Evolutionary conservation across 2,113 vertebrate species (phyloP).

Genomic region (Delphinus delphis): DNA sequence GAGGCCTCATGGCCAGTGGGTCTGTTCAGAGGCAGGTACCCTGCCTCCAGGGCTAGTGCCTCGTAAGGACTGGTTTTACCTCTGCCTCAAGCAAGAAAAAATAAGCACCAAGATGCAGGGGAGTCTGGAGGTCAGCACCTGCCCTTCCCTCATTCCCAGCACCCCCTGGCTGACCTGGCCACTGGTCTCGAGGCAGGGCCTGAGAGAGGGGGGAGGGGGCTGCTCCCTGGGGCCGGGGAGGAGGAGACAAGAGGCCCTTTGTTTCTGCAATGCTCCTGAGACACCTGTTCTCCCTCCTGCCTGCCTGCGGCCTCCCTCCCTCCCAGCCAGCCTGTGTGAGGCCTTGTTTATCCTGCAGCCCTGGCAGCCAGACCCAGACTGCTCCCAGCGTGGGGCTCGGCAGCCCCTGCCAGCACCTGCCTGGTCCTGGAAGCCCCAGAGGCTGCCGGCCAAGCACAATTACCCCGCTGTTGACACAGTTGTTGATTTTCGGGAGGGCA

Average conservation of each 20-base stretch:
- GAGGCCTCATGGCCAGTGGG: neutral
- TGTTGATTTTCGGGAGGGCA: slow-evolving; percentile 39
- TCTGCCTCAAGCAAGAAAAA: neutral
- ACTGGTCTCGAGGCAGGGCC: slow-evolving; percentile 12
- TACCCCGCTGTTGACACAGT: slow-evolving; percentile 59
- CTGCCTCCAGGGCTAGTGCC: neutral
- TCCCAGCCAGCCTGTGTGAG: neutral
- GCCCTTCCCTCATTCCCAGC: accelerated
- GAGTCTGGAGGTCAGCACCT: neutral
- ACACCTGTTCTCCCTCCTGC: slow-evolving; percentile 79
- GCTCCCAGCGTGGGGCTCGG: slow-evolving; percentile 61
- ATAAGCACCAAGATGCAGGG: neutral
- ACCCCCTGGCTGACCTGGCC: slow-evolving; percentile 55
- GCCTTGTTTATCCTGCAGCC: slow-evolving; percentile 53
- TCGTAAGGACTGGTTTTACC: neutral
- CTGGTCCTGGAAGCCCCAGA: neutral
- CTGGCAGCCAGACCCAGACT: slow-evolving; percentile 36
- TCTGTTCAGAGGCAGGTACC: neutral
- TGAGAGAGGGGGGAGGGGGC: neutral
- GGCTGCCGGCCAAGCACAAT: slow-evolving; percentile 63
- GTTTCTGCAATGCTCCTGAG: slow-evolving; percentile 71
- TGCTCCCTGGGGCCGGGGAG: neutral
- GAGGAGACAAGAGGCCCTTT: slow-evolving; percentile 75
- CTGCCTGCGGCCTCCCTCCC: slow-evolving; percentile 48
- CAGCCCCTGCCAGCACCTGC: slow-evolving; percentile 72